Percentiles rank a stretch among this genome's conserved stretches.
Evolutionary conservation across 1,140 invertebrate species (phyloP).

Genomic region (Himalopsyche phryganea): DNA sequence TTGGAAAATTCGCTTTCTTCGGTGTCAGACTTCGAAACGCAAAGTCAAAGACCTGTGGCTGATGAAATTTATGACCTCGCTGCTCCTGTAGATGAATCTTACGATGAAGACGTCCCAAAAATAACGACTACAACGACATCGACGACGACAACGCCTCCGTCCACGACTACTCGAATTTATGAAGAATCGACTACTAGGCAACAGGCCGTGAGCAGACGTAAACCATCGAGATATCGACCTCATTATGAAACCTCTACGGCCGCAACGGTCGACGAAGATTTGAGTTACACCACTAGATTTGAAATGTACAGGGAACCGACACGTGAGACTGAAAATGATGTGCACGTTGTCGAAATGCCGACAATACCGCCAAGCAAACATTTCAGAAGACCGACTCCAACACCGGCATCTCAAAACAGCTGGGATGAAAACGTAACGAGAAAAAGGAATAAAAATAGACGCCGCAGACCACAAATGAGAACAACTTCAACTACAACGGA

Average conservation of each 20-base stretch:
- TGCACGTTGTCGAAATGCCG: slow-evolving; percentile 35
- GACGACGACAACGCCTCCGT: background rate
- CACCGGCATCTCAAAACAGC: slow-evolving; percentile 34
- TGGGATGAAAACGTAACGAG: slow-evolving; percentile 43
- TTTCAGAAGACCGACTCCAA: slow-evolving; percentile 42
- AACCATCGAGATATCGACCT: slow-evolving; percentile 24
- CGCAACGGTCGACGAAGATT: slow-evolving; percentile 14
- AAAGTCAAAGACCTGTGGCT: slow-evolving; percentile 10
- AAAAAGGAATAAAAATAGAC: slow-evolving; percentile 47
- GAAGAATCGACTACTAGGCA: slow-evolving; percentile 21
- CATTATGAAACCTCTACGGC: slow-evolving; percentile 23
- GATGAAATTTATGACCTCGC: slow-evolving; percentile 22
- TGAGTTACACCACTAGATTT: slow-evolving; percentile 42
- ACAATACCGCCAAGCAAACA: slow-evolving; percentile 48
- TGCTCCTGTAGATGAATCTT: slow-evolving; percentile 11
- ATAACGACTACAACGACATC: slow-evolving; percentile 1
- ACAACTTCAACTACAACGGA: slow-evolving; percentile 25
- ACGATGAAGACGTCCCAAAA: slow-evolving; percentile 6
- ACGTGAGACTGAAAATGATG: slow-evolving; percentile 36
- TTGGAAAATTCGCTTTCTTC: slow-evolving; percentile 27
- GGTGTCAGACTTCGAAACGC: background rate
- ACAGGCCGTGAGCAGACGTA: slow-evolving; percentile 7
- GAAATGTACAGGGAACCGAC: slow-evolving; percentile 39
- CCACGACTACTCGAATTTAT: slow-evolving; percentile 15
- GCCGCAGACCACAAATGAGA: slow-evolving; percentile 39